phyloP scores from a whole-genome alignment of 2,888 invertebrate species.

The Ormyrus thymus region DNA sequence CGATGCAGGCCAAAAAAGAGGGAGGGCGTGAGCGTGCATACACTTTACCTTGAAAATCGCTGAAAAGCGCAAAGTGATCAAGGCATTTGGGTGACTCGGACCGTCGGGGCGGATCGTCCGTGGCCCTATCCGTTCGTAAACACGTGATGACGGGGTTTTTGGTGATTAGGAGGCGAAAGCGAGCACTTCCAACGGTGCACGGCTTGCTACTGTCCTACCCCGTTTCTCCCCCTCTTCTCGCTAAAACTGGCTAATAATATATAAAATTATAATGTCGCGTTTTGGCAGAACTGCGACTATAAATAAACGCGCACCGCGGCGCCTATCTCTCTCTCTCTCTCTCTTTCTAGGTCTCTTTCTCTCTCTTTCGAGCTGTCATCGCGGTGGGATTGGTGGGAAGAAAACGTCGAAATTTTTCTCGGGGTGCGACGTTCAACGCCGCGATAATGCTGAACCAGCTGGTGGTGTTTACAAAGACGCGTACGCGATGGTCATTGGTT shows the following conservation, averaged over 20 bases:
- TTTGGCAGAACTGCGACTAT: conserved; percentile 55
- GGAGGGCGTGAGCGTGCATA: background rate
- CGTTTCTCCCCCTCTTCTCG: background rate
- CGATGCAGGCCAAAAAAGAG: conserved; percentile 36
- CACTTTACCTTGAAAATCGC: conserved; percentile 46
- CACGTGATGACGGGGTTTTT: conserved; percentile 26
- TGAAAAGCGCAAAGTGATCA: conserved; percentile 36
- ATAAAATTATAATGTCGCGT: conserved; percentile 47
- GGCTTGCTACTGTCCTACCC: background rate
- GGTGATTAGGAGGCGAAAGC: too few relatives aligned
- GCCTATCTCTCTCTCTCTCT: background rate
- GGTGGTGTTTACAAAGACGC: background rate
- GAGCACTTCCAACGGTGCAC: background rate
- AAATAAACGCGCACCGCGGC: conserved; percentile 49
- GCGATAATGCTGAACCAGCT: background rate
- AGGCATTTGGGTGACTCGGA: conserved; percentile 32
- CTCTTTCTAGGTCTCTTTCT: too few relatives aligned
- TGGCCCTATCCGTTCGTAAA: conserved; percentile 1
- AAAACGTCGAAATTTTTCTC: conserved; percentile 41
- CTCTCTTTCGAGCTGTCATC: conserved; percentile 22
- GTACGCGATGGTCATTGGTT: background rate
- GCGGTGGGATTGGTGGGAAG: background rate
- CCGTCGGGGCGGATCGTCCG: background rate
- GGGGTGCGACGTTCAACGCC: conserved; percentile 8
- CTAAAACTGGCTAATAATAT: conserved; percentile 51